These are phyloP conservation scores for Lucifuga dentata DNA, from an alignment of 2,113 vertebrate genomes.

Conservation along the genomic window DNA sequence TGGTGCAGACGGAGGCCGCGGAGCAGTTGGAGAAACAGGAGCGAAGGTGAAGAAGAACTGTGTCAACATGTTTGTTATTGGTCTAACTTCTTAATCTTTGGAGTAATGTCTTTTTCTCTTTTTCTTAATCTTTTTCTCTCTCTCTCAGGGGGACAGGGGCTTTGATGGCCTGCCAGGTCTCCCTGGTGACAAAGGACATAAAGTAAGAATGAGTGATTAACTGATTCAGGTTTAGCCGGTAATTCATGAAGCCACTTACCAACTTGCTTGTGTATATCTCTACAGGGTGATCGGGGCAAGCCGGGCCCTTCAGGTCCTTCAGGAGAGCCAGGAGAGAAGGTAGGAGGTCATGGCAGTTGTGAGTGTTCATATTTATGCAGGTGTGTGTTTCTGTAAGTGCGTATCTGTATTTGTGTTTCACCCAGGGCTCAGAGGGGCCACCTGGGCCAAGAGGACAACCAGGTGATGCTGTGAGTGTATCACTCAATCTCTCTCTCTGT, in stretches of 20 bases:
- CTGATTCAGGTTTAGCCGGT: background rate
- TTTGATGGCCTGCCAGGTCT: constrained; percentile 96
- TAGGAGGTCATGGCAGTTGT: constrained; percentile 11
- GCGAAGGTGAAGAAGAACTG: constrained; percentile 84
- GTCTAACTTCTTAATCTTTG: background rate
- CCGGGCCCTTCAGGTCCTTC: constrained; percentile 68
- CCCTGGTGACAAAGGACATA: constrained; percentile 82
- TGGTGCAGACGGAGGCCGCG: constrained; percentile 91
- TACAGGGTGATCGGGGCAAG: constrained; percentile 79
- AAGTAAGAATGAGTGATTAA: constrained; percentile 59
- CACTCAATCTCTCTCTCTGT: no score
- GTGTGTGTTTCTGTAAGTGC: background rate
- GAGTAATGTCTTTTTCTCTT: background rate
- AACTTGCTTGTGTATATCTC: constrained; percentile 11
- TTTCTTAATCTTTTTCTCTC: background rate
- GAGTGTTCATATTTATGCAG: background rate
- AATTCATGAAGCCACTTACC: background rate
- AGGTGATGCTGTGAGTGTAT: constrained; percentile 80
- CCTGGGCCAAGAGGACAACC: constrained; percentile 81
- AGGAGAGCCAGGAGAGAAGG: constrained; percentile 89
- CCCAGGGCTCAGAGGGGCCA: constrained; percentile 80
- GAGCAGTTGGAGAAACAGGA: constrained; percentile 92
- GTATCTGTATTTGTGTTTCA: background rate
- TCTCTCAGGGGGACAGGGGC: constrained; percentile 91
- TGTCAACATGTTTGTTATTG: background rate